phyloP scores from a whole-genome alignment of 2,797 vertebrate species.

The Phoeniculus purpureus region DNA sequence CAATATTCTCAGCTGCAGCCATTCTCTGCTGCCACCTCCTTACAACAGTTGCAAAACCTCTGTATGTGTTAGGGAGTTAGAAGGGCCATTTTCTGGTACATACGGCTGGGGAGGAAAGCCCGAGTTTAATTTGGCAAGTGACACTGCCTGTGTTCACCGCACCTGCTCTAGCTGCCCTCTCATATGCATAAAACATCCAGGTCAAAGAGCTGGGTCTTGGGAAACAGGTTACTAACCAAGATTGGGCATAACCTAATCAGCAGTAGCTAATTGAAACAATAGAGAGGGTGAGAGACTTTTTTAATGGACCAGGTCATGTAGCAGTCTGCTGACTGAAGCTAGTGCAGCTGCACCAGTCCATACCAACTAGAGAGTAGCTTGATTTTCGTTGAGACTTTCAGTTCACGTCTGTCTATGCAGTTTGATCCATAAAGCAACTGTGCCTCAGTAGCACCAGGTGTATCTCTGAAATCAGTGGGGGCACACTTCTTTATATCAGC shows the following conservation, averaged over 20 bases:
- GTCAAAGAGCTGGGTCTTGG: not conserved
- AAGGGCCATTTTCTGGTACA: not conserved
- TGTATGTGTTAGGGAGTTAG: not conserved
- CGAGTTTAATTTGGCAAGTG: not conserved
- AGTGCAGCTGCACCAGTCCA: not conserved
- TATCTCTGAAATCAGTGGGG: not conserved
- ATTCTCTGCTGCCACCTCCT: not conserved
- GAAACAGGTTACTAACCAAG: not conserved
- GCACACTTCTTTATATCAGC: not conserved
- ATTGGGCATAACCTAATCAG: not conserved
- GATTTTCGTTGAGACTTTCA: not conserved
- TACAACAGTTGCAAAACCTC: not conserved
- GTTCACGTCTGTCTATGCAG: not conserved
- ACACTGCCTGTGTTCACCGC: not conserved
- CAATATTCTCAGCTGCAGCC: not conserved
- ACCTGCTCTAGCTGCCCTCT: not conserved
- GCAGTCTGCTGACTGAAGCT: not conserved
- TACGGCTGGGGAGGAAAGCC: not conserved
- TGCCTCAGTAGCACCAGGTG: not conserved
- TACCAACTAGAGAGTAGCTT: not conserved
- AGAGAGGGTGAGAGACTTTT: not conserved
- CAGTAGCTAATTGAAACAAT: not conserved
- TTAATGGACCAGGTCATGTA: not conserved
- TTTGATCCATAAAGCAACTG: not conserved
- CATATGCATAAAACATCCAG: accelerated